phyloP scores from a whole-genome alignment of 2,888 invertebrate species.

The Chymomyza fuscimana region DNA sequence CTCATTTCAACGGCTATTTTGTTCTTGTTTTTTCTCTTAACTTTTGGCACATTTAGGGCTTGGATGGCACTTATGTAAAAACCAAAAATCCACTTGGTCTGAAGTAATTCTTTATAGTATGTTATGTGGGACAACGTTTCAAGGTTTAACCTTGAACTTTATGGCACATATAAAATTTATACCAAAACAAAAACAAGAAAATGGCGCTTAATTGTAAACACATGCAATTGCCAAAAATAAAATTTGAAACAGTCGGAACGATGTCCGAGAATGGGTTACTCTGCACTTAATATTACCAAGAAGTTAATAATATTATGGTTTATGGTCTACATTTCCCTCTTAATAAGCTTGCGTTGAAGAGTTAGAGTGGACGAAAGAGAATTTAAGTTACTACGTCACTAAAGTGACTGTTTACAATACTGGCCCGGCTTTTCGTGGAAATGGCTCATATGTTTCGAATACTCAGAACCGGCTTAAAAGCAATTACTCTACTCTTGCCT shows the following conservation, averaged over 20 bases:
- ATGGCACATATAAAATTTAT: background rate
- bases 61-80: background rate
- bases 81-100: background rate
- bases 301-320: too few relatives aligned
- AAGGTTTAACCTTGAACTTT: background rate
- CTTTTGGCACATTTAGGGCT: constrained; percentile 22
- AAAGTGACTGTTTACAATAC: too few relatives aligned
- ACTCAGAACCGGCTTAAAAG: too few relatives aligned
- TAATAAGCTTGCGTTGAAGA: too few relatives aligned
- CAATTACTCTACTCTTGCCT: too few relatives aligned
- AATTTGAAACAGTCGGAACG: background rate
- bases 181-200: constrained; percentile 28
- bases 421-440: too few relatives aligned
- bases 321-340: too few relatives aligned
- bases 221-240: background rate
- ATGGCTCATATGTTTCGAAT: too few relatives aligned
- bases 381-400: too few relatives aligned
- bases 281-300: too few relatives aligned
- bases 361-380: too few relatives aligned
- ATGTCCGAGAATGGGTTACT: too few relatives aligned
- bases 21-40: constrained; percentile 32
- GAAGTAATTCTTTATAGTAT: background rate
- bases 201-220: constrained; percentile 24
- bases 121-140: background rate
- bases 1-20: background rate